These are phyloP conservation scores for Aeoliscus strigatus DNA, from an alignment of 2,797 vertebrate genomes.

Conservation along the genomic window DNA sequence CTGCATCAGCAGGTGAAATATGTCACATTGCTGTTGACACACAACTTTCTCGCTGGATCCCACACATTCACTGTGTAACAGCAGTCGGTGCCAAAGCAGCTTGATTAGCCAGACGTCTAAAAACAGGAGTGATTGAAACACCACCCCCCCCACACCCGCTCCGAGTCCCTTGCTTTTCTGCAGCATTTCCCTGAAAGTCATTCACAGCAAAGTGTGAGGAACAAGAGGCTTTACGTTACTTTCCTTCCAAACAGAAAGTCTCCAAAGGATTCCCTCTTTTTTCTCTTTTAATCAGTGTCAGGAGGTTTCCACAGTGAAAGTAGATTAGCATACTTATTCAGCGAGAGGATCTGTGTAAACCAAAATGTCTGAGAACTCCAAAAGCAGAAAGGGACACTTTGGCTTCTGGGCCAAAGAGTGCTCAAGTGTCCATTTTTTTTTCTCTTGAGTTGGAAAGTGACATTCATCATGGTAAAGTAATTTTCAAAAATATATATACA, in stretches of 20 bases:
- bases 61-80: no score
- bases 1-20: background rate
- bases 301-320: constrained; percentile 59
- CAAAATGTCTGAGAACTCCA: constrained; percentile 26
- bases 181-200: constrained; percentile 32
- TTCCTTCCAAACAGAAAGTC: constrained; percentile 36
- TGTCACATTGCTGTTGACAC: background rate
- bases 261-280: constrained; percentile 44
- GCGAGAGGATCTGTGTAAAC: constrained; percentile 47
- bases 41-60: no score
- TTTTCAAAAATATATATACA: no score
- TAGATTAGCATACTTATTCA: constrained; percentile 58
- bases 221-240: constrained; percentile 31
- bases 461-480: constrained; percentile 64
- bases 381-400: constrained; percentile 27
- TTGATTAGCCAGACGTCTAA: background rate
- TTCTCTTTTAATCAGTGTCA: constrained; percentile 50
- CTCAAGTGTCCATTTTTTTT: background rate
- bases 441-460: constrained; percentile 36
- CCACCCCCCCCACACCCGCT: constrained; percentile 11
- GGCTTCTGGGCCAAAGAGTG: constrained; percentile 44
- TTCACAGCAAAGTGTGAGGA: constrained; percentile 35
- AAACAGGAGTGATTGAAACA: constrained; percentile 6
- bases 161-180: constrained; percentile 14
- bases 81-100: background rate